Base-by-base conservation (phyloP, 2,113 vertebrate species). In the Platycercus adscitus region DNA sequence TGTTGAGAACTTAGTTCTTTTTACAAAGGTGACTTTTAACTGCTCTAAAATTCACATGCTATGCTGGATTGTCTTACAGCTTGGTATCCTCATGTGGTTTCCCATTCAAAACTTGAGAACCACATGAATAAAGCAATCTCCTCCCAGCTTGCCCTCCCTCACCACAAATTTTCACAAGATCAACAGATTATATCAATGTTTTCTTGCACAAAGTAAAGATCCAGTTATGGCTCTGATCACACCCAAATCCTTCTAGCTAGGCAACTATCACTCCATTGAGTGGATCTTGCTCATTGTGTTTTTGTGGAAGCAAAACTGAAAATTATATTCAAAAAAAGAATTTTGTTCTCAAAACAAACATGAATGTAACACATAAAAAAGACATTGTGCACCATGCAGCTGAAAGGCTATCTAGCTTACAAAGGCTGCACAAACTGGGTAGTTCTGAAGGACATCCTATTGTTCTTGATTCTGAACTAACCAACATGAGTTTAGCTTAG, bases 51-150 rank as follows among this genome's bases (percentile, higher is more conserved):
- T 89, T 89, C 94, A 79, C 52, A 37, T 72, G 5, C 55, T 71
- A 9, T 63, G 63, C 72, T 50, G 60, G 76, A 78, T 89, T 93
- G 31, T 56, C 47, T 92, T 92, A 84, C 76, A 89, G 29, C 18
- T 91, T 86, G 69, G 33, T 92, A 95, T 91, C 69, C 81, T 91
- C 93, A 23, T 87, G 69, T 84, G 91, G 47, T 75, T 96, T 95
- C 76, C 65, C 76, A 81, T 93, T 93, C 52, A 92, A 89, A 89
- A 89, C 75, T 52, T 84, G 91, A 92, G 89, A 95, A 68, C 23
- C 20, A 87, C 23, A 33, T 44, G 26, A 95, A 75, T 91, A 91
- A 92, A 78, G 43, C 80, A 47, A 39, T 84, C 43, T 86, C n/a
- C 43, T 86, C 52, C 24, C 56, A 84, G 72, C 31, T 78, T 75